Base-by-base conservation (phyloP, 2,797 vertebrate species). In the Thalassophryne amazonica region DNA sequence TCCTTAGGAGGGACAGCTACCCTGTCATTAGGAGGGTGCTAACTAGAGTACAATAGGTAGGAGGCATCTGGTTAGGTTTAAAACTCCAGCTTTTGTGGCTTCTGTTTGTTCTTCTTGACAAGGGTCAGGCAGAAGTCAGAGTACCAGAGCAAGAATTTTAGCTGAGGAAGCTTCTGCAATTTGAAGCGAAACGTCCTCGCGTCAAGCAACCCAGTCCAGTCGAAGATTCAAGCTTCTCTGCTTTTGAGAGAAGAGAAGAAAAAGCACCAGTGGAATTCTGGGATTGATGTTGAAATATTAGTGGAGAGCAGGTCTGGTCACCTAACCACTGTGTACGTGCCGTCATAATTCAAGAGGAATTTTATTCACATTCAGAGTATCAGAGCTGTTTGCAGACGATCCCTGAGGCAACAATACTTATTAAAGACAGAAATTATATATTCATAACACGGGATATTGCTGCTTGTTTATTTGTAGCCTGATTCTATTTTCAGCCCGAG, bases 401-500 rank as follows among this genome's bases (percentile, higher is more conserved):
- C 92, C 93, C 92, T 22, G 38, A 86, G 92, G 94, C 89, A 90
- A 81, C 76, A 82, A 91, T 91, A 87, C 89, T 93, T 92, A 93
- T 95, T 93, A 93, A 92, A 91, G 91, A 88, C 86, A 87, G 86
- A 92, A 94, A 96, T 95, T 91, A 95, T 93, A 92, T 93, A 94
- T 95, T 95, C 93, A 94, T 94, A 93, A 93, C 87, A 85, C 89
- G 81, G 87, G 91, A 93, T 94, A 94, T 93, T 94, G 93, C 93
- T 92, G 91, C 91, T 93, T 92, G 92, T 94, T 96, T 95, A 93
- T 95, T 95, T 95, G 94, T 93, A 93, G 86, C 91, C 60, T 85
- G 81, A 89, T 89, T 93, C 91, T 87, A 92, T 92, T 92, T 86
- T 89, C 87, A 73, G 59, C 78, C 88, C 89, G 92, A 91, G 93